phyloP scores from a whole-genome alignment of 30 jellyfish, hydroid and myxozoan species.

The Rhopilema esculentum region DNA sequence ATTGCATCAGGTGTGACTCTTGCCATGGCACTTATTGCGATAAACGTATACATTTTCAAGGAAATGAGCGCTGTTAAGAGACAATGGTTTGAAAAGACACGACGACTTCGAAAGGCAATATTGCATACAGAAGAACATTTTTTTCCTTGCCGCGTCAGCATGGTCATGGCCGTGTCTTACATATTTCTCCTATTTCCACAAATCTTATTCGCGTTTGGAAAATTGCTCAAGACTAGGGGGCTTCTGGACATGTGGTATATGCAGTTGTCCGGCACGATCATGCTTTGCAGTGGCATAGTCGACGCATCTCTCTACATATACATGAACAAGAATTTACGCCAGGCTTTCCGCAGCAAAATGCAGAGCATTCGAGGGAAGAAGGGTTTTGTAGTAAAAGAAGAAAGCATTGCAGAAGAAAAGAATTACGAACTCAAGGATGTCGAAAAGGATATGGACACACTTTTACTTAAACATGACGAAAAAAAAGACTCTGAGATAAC shows the following conservation, averaged over 20 bases:
- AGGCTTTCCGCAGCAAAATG: slow-evolving; percentile 19
- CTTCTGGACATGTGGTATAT: slow-evolving; percentile 81
- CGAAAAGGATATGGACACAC: neutral
- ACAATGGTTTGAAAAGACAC: slow-evolving; percentile 30
- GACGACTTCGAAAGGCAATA: slow-evolving; percentile 36
- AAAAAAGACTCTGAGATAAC: slow-evolving; percentile 23
- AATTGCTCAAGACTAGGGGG: slow-evolving; percentile 64
- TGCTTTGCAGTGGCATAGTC: slow-evolving; percentile 68
- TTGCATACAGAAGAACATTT: neutral
- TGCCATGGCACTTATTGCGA: slow-evolving; percentile 24
- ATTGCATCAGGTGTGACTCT: slow-evolving; percentile 62
- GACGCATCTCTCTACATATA: slow-evolving; percentile 69
- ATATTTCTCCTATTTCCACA: slow-evolving; percentile 69
- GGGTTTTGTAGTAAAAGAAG: slow-evolving; percentile 1
- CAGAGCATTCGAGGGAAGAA: slow-evolving; percentile 19
- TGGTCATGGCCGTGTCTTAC: slow-evolving; percentile 52
- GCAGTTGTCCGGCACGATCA: slow-evolving; percentile 72
- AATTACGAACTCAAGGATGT: slow-evolving; percentile 12
- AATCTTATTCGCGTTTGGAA: slow-evolving; percentile 72
- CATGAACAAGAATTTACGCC: slow-evolving; percentile 45
- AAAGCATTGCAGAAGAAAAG: neutral
- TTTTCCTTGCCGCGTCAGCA: slow-evolving; percentile 49
- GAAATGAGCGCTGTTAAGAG: slow-evolving; percentile 8
- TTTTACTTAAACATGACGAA: slow-evolving; percentile 17
- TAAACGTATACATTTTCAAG: slow-evolving; percentile 31